A percentile compares a stretch with the other conserved stretches of the same genome.
phyloP scores from a whole-genome alignment of 2,113 vertebrate genomes.

The Helogale parvula region DNA sequence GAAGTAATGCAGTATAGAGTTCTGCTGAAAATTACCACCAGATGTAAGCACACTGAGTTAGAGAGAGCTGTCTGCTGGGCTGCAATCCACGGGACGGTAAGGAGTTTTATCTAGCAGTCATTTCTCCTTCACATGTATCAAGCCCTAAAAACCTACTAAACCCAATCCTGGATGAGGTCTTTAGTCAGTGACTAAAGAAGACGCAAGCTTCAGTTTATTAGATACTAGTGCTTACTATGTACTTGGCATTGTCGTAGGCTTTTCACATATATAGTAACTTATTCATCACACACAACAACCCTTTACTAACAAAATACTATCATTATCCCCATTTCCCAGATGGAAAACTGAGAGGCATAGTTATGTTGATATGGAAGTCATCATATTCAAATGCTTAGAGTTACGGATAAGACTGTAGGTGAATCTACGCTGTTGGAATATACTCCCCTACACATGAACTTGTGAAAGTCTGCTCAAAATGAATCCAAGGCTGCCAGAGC shows the following conservation, averaged over 20 bases:
- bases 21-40: not conserved
- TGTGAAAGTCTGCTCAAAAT: not conserved
- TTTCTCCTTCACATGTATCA: not conserved
- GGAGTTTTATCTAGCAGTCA: constrained; percentile 4
- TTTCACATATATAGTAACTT: not conserved
- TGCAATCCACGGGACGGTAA: not conserved
- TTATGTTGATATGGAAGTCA: not conserved
- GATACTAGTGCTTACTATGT: not conserved
- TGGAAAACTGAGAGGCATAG: not conserved
- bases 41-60: not conserved
- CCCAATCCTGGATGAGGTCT: not conserved
- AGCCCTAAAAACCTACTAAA: not conserved
- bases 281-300: not conserved
- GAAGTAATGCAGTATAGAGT: not conserved
- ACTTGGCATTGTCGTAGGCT: not conserved
- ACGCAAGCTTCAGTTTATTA: not conserved
- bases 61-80: not conserved
- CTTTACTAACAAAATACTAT: not conserved
- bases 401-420: not conserved
- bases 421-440: not conserved
- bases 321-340: not conserved
- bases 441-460: not conserved
- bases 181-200: not conserved
- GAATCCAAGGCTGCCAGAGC: not conserved
- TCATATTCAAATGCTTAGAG: not conserved